These are phyloP conservation scores for Oceanodroma tethys DNA, from an alignment of 2,113 vertebrate species.

Conservation along the genomic window DNA sequence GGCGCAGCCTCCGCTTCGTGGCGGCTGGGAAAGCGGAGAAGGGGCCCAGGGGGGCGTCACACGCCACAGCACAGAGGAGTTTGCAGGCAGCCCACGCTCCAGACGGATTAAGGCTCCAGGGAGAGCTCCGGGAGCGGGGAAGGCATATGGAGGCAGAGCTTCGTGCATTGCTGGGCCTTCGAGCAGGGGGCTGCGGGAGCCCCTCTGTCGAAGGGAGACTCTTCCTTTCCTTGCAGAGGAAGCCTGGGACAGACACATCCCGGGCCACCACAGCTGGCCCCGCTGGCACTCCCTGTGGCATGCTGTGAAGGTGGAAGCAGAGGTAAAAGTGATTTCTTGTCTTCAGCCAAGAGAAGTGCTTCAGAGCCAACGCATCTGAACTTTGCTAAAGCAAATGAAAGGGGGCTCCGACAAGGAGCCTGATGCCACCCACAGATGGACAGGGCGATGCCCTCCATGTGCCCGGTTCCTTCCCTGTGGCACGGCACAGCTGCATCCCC, in stretches of 20 bases:
- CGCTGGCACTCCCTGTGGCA: not conserved
- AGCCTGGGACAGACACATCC: too few relatives aligned
- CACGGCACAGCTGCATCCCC: not conserved
- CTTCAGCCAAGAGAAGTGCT: not conserved
- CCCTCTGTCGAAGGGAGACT: not conserved
- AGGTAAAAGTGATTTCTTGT: not conserved
- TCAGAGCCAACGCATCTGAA: not conserved
- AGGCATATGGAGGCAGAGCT: not conserved
- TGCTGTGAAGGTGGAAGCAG: not conserved
- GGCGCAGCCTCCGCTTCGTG: not conserved
- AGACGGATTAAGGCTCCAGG: not conserved
- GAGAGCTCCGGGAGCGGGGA: not conserved
- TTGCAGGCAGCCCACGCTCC: slow-evolving; percentile 46
- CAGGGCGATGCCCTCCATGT: not conserved
- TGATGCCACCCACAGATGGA: not conserved
- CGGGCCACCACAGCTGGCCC: not conserved
- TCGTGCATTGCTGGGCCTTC: not conserved
- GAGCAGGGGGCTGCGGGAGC: not conserved
- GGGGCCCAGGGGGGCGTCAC: not conserved
- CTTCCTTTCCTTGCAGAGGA: not conserved
- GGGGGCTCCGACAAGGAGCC: not conserved
- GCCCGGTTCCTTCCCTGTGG: not conserved
- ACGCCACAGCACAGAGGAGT: not conserved
- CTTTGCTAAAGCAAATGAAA: not conserved
- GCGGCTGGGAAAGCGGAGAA: not conserved